Base-by-base conservation (phyloP, 2,888 invertebrate species). In the Tenthredo mesomela region DNA sequence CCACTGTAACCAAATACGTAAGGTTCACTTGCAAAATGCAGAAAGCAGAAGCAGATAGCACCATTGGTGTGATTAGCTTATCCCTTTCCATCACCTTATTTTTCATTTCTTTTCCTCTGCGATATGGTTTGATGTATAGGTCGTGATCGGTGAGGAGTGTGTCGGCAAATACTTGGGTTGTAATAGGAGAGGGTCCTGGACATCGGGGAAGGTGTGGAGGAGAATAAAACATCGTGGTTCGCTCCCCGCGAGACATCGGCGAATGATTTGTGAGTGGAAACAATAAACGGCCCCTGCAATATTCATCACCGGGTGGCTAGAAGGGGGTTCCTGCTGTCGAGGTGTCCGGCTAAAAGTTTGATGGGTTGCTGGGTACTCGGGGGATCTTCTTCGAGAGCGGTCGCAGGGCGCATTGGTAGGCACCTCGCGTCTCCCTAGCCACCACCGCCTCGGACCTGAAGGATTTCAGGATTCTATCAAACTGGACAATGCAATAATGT, bases 381-480 rank as follows among this genome's bases (percentile, higher is more conserved):
- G 92, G 91, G 91, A 82, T 82, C 82, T 67, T 82, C 40, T 37
- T 33, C 61, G 80, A 91, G 82, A 88, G 89, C 89, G 89, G 89
- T 88, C 89, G 89, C 89, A 87, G 87, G 90, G 89, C 90, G 88
- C 90, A 92, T 92, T 92, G 91, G 90, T 90, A 92, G 91, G 92
- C 92, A 89, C 89, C 90, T 88, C 90, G 89, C 90, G 91, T 91
- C 86, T 87, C 87, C 89, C 87, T 83, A 85, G 87, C 33, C 85
- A 80, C 78, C 85, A 67, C 85, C 86, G 84, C 86, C 87, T 83
- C 86, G 88, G 86, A 90, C 89, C 91, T 91, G 90, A 93, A 93
- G 93, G 93, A 93, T 93, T 93, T 93, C 90, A 89, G 92, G 93
- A 93, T 93, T 93, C 93, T 92, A 93, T 93, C 93, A 93, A 92